Conservation (phyloP, 2,113 vertebrate species). For the Poeciliopsis turrubarensis region DNA sequence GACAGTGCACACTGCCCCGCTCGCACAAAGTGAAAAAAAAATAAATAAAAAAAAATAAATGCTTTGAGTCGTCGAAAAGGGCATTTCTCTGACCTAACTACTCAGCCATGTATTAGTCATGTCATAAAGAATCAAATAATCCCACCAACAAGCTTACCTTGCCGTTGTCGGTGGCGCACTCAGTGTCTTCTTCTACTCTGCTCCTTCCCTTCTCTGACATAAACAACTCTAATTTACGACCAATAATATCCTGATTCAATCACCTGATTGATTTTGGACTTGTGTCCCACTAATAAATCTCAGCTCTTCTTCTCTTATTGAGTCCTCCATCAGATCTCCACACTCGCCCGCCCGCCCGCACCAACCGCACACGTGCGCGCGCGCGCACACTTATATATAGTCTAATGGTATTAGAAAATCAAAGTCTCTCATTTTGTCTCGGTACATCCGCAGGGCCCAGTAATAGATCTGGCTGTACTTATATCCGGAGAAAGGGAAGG, state of each 20-base stretch:
- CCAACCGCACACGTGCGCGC: slow-evolving; percentile 14
- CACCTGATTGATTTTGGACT: slow-evolving; percentile 98
- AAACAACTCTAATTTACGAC: slow-evolving; percentile 81
- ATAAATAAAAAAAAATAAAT: too few species aligned
- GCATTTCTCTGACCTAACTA: slow-evolving; percentile 56
- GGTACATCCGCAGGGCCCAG: slow-evolving; percentile 80
- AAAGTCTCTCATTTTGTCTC: slow-evolving; percentile 89
- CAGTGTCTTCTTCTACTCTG: slow-evolving; percentile 51
- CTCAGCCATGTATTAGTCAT: slow-evolving; percentile 48
- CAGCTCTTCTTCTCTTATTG: slow-evolving; percentile 94
- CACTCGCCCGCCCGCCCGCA: slow-evolving; percentile 47
- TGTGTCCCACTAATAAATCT: slow-evolving; percentile 92
- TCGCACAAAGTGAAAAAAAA: slow-evolving; percentile 29
- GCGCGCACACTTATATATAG: slow-evolving; percentile 46
- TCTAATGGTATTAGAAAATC: slow-evolving; percentile 96
- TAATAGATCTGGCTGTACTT: slow-evolving; percentile 75
- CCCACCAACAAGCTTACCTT: slow-evolving; percentile 64
- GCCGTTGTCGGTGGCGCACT: slow-evolving; percentile 59
- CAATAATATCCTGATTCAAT: slow-evolving; percentile 93
- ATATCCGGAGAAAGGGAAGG: slow-evolving; percentile 61
- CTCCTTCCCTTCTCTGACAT: slow-evolving; percentile 65
- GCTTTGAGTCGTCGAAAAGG: slow-evolving; percentile 35
- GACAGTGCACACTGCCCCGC: slow-evolving; percentile 27
- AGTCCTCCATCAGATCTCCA: slow-evolving; percentile 81
- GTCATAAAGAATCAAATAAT: slow-evolving; percentile 72